Base-by-base conservation (phyloP, 2,888 invertebrate genomes). In the Molorchus minor region DNA sequence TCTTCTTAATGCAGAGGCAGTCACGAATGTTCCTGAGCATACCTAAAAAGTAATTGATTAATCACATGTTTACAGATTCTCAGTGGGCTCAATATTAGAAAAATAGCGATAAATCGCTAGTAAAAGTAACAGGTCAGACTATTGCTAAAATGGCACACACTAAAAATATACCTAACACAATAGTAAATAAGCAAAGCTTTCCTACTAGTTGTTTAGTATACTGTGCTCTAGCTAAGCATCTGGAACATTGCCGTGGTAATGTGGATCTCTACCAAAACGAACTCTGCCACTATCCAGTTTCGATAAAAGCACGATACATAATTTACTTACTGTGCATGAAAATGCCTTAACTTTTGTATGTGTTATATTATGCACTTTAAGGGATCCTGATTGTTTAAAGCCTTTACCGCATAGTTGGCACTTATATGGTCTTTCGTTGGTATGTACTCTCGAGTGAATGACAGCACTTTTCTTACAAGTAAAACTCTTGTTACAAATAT, bases 361-460 rank as follows among this genome's bases (percentile, higher is more conserved):
- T 4, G 43, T 43, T 1, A 4, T 21, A 12, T 43, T 17, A 10
- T 43, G 43, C 7, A 13, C 43, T 3, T 20, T 25, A 21, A 43
- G n/a, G 2, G 20, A 25, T 43, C 43, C 43, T 7, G 13, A 21
- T 19, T 43, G 43, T 7, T 43, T 43, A 25, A 43, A 43, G 2
- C 21, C 15, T 15, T 43, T 21, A 10, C 25, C 43, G 10, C 43
- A 43, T 13, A 21, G 7, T 7, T 43, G 1, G n/a, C 43, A 43
- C 25, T 21, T 25, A 21, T 43, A 43, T 2, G 43, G 43, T 1
- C 43, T 20, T 25, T 43, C 43, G 8, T 25, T 25, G 10, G 43
- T 43, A 13, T 43, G 43, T 1, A 25, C 25, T 25, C 43, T 43
- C 13, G 25, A 17, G 13, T 43, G 43, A 43, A 43, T 43, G 5